Base-by-base conservation (phyloP, 1,140 invertebrate genomes). In the Drosophila nannoptera region DNA sequence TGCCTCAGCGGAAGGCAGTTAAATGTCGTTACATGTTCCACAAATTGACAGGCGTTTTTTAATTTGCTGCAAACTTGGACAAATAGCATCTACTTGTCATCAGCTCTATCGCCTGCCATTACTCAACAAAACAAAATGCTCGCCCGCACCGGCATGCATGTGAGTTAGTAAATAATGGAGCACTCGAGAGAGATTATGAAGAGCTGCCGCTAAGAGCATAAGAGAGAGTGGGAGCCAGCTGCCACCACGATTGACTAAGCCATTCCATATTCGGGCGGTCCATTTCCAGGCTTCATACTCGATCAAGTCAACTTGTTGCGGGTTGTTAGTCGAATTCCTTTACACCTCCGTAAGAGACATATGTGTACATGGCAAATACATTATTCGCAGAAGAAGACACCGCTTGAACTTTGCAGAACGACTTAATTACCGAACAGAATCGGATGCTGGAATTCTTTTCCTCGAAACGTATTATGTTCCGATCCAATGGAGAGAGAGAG, bases 31-130 rank as follows among this genome's bases (percentile, higher is more conserved):
- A 65, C 35, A 36, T 66, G 61, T 45, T 50, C 12, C 46, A 35
- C 53, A 69, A 69, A 65, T 65, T 69, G 53, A 65, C 53, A 65
- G 53, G 53, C 61, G 61, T 69, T 69, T 64, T 64, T 65, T 69
- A 65, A 65, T 65, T 65, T 56, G 42, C 32, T 11, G 46, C 49
- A 43, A 68, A 49, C 45, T 69, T 42, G 35, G 52, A 56, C 60
- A 69, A 69, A 68, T 62, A 53, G 48, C 32, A 48, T 62, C 49
- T 36, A 69, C 62, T 50, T 49, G 60, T 40, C 22, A 22, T 22
- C 22, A 22, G 31, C n/a, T 35, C 31, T 48, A 54, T 36, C 49
- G 14, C 22, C n/a, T 55, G 22, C n/a, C 53, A 43, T 55, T 55
- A 55, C 36, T 32, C 38, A 43, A 55, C 53, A 56, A 49, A 43